Percentiles rank a stretch among this genome's conserved stretches.
phyloP scores from a whole-genome alignment of 2,888 invertebrate species.

The Psococerastis gibbosa region DNA sequence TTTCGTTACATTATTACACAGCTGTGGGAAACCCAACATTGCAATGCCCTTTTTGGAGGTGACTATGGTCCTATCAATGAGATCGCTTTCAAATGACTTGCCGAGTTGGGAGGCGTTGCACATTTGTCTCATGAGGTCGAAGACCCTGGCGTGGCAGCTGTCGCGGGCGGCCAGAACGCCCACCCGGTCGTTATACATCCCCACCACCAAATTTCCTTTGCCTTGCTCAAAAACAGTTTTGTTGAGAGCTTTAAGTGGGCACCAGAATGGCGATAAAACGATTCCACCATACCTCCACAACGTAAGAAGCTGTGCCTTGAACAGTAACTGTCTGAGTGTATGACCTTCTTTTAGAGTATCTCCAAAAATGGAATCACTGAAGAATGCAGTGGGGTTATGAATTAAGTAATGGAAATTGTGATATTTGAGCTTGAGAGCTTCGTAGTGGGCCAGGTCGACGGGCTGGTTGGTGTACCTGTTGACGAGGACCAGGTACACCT shows the following conservation, averaged over 20 bases:
- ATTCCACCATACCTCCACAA: not conserved
- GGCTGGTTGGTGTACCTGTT: not conserved
- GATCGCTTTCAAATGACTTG: not conserved
- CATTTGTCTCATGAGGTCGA: not conserved
- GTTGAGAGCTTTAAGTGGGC: not conserved
- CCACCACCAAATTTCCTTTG: not conserved
- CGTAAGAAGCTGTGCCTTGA: not conserved
- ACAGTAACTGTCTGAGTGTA: not conserved
- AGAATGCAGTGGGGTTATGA: not conserved
- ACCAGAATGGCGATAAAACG: not conserved
- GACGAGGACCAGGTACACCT: not conserved
- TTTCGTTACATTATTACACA: not conserved
- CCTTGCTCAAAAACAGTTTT: not conserved
- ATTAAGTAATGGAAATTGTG: not conserved
- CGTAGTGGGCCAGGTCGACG: not conserved
- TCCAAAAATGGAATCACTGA: not conserved
- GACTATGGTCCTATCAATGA: not conserved
- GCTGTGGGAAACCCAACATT: not conserved
- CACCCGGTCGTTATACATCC: not conserved
- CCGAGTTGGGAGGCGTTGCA: not conserved
- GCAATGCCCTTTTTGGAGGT: not conserved
- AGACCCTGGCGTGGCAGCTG: not conserved
- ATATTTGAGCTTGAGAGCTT: not conserved
- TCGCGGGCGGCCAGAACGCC: not conserved
- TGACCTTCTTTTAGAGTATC: not conserved